Conservation (phyloP, 2,797 vertebrate species). For the Lepus oiostolus region DNA sequence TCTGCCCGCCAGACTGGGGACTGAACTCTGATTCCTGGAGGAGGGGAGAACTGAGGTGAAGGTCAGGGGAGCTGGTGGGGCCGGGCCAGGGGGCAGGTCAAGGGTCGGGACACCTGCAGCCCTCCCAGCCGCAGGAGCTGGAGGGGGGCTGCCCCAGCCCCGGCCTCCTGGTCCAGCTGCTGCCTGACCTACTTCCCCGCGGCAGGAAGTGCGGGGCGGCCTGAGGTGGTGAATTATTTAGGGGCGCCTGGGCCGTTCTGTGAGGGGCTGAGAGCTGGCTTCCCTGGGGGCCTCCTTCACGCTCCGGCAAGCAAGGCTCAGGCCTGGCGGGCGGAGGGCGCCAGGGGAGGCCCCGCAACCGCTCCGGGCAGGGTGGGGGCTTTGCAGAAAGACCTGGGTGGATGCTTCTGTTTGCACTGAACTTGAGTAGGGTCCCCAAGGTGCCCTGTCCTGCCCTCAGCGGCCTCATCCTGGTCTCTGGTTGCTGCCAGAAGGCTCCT, state of each 20-base stretch:
- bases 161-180: background rate
- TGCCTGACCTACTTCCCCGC: slow-evolving; percentile 79
- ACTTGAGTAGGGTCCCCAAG: background rate
- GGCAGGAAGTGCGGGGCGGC: slow-evolving; percentile 70
- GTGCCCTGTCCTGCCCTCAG: background rate
- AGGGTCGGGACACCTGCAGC: background rate
- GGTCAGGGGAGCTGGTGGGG: background rate
- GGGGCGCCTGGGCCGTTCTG: slow-evolving; percentile 80
- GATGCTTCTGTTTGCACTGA: background rate
- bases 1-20: background rate
- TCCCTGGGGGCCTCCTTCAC: slow-evolving; percentile 32
- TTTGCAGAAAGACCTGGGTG: background rate
- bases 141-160: background rate
- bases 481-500: background rate
- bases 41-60: background rate
- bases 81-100: background rate
- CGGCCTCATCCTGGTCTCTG: background rate
- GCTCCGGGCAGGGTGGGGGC: background rate
- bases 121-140: background rate
- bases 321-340: background rate
- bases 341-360: background rate
- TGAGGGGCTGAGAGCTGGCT: slow-evolving; percentile 70
- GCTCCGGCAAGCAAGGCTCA: background rate
- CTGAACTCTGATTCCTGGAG: background rate
- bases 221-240: slow-evolving; percentile 87